Evolutionary conservation across 2,888 invertebrate species (phyloP), one percentile per base, ranked within the genome.

Genomic region (Tetranychus truncatus): DNA sequence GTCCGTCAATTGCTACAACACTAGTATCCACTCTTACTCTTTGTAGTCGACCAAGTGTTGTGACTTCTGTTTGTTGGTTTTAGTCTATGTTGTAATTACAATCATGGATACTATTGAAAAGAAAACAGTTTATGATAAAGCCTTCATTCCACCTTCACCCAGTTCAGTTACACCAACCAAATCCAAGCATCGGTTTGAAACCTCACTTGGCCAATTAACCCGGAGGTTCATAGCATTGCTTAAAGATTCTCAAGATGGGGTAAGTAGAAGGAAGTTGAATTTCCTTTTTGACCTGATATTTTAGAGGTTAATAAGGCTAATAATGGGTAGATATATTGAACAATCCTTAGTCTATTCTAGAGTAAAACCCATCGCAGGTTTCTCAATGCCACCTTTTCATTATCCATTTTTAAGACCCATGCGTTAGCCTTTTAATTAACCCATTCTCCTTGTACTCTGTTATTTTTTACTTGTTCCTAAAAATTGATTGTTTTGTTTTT

Each of bases 181-280:
- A 69, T 69, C 69, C 18, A 86, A 87, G 80, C 88, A 88, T 77
- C 85, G 92, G 81, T 92, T 91, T 83, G 95, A 96, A 84, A 95
- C 95, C 78, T 95, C 95, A 77, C 86, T 96, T 81, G 94, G 95
- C 81, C 88, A 95, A 82, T 87, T 96, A 79, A 96, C 95, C 79
- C 94, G 95, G 85, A 92, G 93, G 84, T 96, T 96, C 85, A 91
- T 95, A 78, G 89, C 89, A 78, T 85, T 96, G 80, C 87, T 96
- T 78, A 89, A 92, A 83, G 89, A 88, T 79, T 92, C 94, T 77
- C 89, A 89, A 65, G 89, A 93, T 83, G 95, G 95, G 79, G 83
- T 84, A 80, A 80, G 81, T 78, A 55, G 9, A 15, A 55, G 55
- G 15, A 34, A 34, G 34, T 34, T 34, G 34, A 34, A 34, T 34